Percentiles rank a stretch among this genome's conserved stretches.
phyloP scores from a whole-genome alignment of 2,797 vertebrate genomes.

The Sebastes itinus region DNA sequence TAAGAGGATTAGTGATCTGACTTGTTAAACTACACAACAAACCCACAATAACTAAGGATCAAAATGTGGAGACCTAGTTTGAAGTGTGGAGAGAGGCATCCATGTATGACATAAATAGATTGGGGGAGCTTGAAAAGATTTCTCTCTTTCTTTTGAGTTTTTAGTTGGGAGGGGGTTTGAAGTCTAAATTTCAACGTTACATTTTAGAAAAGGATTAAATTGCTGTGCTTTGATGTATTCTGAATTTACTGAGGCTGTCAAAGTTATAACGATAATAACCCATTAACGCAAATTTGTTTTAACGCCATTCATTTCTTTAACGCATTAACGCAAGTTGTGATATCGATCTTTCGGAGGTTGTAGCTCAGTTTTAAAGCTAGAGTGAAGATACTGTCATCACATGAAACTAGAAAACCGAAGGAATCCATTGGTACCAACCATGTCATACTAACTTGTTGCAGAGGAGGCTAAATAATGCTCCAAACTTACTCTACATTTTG shows the following conservation, averaged over 20 bases:
- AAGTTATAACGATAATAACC: no score
- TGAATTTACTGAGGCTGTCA: neutral
- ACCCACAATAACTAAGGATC: constrained; percentile 65
- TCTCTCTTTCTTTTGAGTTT: constrained; percentile 9
- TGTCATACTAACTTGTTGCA: no score
- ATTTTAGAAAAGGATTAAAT: constrained; percentile 12
- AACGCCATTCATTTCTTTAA: no score
- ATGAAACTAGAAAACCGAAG: no score
- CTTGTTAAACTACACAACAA: constrained; percentile 72
- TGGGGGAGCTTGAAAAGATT: constrained; percentile 41
- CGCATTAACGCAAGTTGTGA: no score
- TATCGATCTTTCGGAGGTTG: no score
- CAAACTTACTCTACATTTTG: no score
- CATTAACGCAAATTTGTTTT: no score
- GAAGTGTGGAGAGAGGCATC: constrained; percentile 33
- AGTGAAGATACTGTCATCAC: no score
- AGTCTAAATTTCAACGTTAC: neutral
- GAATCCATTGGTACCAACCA: no score
- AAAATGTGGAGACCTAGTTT: constrained; percentile 49
- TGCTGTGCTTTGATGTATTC: constrained; percentile 16
- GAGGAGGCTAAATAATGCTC: rapidly evolving
- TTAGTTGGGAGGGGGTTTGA: constrained; percentile 10
- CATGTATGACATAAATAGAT: constrained; percentile 58
- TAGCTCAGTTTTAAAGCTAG: no score
- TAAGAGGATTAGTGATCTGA: constrained; percentile 74